phyloP scores from a whole-genome alignment of 1,140 invertebrate species.

The Pygmarrhopalites habei region DNA sequence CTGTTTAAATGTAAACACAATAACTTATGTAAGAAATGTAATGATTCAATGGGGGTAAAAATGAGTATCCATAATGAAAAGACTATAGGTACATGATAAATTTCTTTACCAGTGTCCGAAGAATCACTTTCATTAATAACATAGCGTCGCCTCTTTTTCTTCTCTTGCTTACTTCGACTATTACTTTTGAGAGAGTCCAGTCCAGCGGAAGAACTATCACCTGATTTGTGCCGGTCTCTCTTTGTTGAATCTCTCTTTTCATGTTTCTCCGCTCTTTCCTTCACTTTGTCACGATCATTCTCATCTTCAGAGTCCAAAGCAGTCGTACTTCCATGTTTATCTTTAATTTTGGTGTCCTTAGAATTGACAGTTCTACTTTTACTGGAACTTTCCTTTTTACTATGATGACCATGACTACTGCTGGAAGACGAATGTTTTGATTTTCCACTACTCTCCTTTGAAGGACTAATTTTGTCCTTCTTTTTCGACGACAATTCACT shows the following conservation, averaged over 20 bases:
- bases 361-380: conserved; percentile 32
- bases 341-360: conserved; percentile 35
- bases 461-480: conserved; percentile 23
- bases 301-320: conserved; percentile 38
- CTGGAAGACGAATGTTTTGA: conserved; percentile 19
- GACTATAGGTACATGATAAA: too few species aligned
- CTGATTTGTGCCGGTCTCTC: conserved; percentile 31
- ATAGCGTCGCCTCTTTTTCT: conserved; percentile 37
- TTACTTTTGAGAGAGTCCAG: conserved; percentile 40
- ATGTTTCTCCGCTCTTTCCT: conserved; percentile 10
- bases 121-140: conserved; percentile 32
- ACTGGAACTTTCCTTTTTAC: conserved; percentile 25
- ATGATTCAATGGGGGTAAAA: too few species aligned
- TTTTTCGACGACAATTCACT: conserved; percentile 14
- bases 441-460: conserved; percentile 22
- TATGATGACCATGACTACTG: conserved; percentile 24
- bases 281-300: conserved; percentile 13
- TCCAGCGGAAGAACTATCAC: conserved; percentile 23
- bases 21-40: too few species aligned
- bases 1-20: conserved; percentile 50
- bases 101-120: conserved; percentile 23
- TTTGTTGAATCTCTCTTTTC: conserved; percentile 35
- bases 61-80: too few species aligned
- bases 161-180: conserved; percentile 49
- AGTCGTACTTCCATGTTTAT: conserved; percentile 39